Base-by-base conservation (phyloP, 2,797 vertebrate genomes). In the Valencia hispanica region DNA sequence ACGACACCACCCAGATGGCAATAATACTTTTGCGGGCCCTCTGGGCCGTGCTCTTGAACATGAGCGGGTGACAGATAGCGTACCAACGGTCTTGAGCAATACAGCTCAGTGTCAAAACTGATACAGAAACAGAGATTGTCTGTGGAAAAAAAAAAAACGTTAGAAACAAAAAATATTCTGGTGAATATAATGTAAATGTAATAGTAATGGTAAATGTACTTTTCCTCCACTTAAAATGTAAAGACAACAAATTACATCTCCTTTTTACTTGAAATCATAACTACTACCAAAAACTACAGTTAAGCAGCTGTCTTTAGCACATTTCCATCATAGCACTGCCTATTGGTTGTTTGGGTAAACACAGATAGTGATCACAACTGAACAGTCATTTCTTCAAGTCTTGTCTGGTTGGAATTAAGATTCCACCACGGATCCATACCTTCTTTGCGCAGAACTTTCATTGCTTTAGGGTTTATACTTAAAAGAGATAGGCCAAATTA, bases 81-180 rank as follows among this genome's bases (percentile, higher is more conserved):
- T 99, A 99, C 98, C 98, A 99, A 77, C 97, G 96, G 92, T 99
- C 98, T 92, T 98, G 94, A 81, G 98, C 97, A 22, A 99, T 99
- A 93, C 97, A 98, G 88, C 98, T 98, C 80, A 99, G 95, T 0
- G 98, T 99, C 78, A 99, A 93, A 18, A 99, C 98, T 7, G 98
- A 99, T 68, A 99, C 98, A 4, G 97, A 99, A 50, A 99, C 98
- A 0, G 98, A 99, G 87, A 98, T 96, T 1, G 98, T 99, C 98
- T 99, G 88, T 55, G 79, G 78, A 76, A 70, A 17, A 80, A 70
- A 14, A 68, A 39, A 61, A 71, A 86, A 61, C 80, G 27, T 32
- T 20, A 59, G 20, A 61, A 57, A 14, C 8, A 18, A 71, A 14
- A 2, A 6, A 15, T 30, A 25, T 70, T 47, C 15, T 66, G 22